Evolutionary conservation across 2,888 invertebrate genomes (phyloP).

Genomic region (Nezara viridula): DNA sequence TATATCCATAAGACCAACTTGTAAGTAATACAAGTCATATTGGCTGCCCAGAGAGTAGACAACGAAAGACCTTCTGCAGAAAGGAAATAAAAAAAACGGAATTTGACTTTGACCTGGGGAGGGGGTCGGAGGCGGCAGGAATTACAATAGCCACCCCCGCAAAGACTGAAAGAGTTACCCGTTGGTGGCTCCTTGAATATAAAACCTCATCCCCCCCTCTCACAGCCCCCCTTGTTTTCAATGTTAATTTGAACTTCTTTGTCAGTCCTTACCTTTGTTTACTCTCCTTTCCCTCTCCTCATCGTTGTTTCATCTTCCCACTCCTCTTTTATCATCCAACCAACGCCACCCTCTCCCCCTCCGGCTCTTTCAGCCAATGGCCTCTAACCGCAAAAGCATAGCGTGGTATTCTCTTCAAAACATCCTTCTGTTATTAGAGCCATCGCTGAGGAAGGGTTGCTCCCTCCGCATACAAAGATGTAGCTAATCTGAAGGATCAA

Average conservation of each 20-base stretch:
- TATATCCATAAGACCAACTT: not conserved
- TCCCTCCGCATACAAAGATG: not conserved
- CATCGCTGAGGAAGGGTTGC: not conserved
- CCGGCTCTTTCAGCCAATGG: slow-evolving; percentile 22
- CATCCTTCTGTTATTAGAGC: slow-evolving; percentile 14
- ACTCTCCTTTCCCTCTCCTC: slow-evolving; percentile 47
- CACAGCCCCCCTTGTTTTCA: slow-evolving; percentile 47
- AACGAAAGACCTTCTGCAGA: not conserved
- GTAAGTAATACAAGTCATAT: not conserved
- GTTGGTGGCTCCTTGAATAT: slow-evolving; percentile 33
- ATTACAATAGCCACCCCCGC: slow-evolving; percentile 49
- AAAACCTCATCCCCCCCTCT: not conserved
- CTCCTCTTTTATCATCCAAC: slow-evolving; percentile 20
- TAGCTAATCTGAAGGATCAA: slow-evolving; percentile 8
- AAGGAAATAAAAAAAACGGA: slow-evolving; percentile 33
- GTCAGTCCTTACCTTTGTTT: slow-evolving; percentile 55
- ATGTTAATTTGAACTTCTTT: slow-evolving; percentile 57
- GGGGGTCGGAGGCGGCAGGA: slow-evolving; percentile 27
- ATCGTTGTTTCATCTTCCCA: slow-evolving; percentile 32
- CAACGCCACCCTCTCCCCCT: not conserved
- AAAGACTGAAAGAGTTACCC: slow-evolving; percentile 52
- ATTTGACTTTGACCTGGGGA: slow-evolving; percentile 15
- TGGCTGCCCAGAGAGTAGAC: not conserved
- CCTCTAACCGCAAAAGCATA: slow-evolving; percentile 40
- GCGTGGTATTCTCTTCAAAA: not conserved